Conservation (phyloP, 2,888 invertebrate genomes). For the Plagodis pulveraria region DNA sequence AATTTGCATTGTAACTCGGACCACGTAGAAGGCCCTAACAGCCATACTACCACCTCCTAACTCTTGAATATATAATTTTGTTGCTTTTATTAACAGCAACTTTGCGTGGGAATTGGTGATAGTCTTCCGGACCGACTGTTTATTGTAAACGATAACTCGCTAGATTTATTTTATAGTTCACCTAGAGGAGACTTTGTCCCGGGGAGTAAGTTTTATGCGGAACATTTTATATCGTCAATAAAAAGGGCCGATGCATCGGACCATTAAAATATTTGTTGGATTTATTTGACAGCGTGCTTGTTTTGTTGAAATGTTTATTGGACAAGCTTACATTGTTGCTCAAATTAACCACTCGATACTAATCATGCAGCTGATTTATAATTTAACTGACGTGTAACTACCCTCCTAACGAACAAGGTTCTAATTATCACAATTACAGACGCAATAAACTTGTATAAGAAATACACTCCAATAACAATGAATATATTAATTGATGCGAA, state of each 20-base stretch:
- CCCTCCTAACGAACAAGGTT: conserved; percentile 33
- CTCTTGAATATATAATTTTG: conserved; percentile 85
- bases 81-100: conserved; percentile 84
- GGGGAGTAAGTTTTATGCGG: conserved; percentile 57
- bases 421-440: conserved; percentile 40
- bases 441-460: conserved; percentile 40
- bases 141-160: conserved; percentile 81
- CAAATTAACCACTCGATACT: conserved; percentile 65
- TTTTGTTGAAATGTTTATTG: conserved; percentile 77
- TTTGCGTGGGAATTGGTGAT: conserved; percentile 84
- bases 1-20: conserved; percentile 85
- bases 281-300: conserved; percentile 77
- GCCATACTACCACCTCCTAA: conserved; percentile 82
- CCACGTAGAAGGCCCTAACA: conserved; percentile 82
- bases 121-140: conserved; percentile 80
- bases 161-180: conserved; percentile 83
- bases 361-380: conserved; percentile 50
- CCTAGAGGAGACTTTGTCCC: conserved; percentile 74
- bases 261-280: conserved; percentile 82
- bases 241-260: conserved; percentile 73
- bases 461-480: conserved; percentile 28
- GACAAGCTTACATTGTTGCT: conserved; percentile 71
- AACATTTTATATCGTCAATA: conserved; percentile 76
- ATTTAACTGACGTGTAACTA: conserved; percentile 34
- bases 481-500: conserved; percentile 59